phyloP scores from a whole-genome alignment of 1,140 invertebrate species.

The Trichogramma pretiosum region DNA sequence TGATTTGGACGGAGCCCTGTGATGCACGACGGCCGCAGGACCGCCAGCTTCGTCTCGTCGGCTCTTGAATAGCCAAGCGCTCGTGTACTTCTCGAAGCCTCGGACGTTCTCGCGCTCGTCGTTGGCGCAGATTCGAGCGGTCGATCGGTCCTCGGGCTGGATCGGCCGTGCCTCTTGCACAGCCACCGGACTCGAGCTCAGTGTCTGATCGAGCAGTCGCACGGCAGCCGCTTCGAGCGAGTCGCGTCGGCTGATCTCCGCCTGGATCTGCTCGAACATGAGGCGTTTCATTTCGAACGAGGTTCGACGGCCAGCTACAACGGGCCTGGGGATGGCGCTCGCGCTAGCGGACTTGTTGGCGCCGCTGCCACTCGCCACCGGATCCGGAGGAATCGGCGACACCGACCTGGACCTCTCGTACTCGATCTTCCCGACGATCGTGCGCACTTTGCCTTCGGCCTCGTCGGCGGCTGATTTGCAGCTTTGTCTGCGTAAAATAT shows the following conservation, averaged over 20 bases:
- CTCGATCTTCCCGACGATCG: constrained; percentile 2
- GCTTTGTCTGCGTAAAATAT: constrained; percentile 5
- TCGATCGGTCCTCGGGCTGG: neutral
- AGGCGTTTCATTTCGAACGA: constrained; percentile 12
- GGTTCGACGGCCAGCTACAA: neutral
- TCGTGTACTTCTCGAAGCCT: constrained; percentile 2
- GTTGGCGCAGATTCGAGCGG: neutral
- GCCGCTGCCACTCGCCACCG: neutral
- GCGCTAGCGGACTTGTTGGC: neutral
- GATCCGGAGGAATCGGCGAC: no score
- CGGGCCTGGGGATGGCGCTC: neutral
- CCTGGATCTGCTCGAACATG: constrained; percentile 7
- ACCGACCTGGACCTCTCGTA: no score
- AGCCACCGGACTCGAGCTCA: constrained; percentile 9
- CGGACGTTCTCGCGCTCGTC: neutral
- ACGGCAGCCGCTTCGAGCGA: constrained; percentile 32
- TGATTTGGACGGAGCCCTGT: no score
- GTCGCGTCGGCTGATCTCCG: constrained; percentile 3
- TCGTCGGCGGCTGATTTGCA: no score
- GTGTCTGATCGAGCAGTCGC: constrained; percentile 24
- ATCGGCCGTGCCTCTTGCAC: neutral
- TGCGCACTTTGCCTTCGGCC: no score
- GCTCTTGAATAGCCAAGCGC: constrained; percentile 2
- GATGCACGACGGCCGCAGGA: neutral
- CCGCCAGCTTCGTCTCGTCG: neutral